Percentiles rank a stretch among this genome's conserved stretches.
Evolutionary conservation across 2,888 invertebrate species (phyloP).

Genomic region (Neelides folsomi): DNA sequence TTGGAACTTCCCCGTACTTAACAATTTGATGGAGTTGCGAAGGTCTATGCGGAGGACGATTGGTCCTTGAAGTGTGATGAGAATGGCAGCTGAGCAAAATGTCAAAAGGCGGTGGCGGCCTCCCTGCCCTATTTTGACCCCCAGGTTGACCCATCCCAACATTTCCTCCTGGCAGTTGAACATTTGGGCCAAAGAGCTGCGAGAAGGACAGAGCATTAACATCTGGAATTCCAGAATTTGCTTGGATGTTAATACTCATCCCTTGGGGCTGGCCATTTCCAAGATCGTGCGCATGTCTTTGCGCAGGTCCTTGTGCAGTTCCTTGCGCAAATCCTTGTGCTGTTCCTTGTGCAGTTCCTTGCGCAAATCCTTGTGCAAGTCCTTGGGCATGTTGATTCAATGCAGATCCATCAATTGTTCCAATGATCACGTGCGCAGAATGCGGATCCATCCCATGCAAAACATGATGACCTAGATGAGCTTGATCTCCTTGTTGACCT

Average conservation of each 20-base stretch:
- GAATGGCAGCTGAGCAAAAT: constrained; percentile 23
- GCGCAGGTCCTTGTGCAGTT: too few species aligned
- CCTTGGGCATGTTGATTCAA: too few species aligned
- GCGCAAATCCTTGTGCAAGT: too few species aligned
- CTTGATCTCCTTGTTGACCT: not conserved
- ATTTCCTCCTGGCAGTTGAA: not conserved
- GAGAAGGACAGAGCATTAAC: too few species aligned
- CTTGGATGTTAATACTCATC: not conserved
- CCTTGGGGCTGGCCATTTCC: not conserved
- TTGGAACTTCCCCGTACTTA: constrained; percentile 5
- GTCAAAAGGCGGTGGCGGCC: constrained; percentile 23
- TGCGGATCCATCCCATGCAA: not conserved
- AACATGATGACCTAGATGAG: not conserved
- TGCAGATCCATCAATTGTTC: too few species aligned
- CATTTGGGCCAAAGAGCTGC: not conserved
- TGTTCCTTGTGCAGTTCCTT: too few species aligned
- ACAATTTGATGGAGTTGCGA: constrained; percentile 17
- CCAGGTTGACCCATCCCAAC: not conserved
- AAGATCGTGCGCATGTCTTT: too few species aligned
- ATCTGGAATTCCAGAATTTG: not conserved
- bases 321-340: too few species aligned
- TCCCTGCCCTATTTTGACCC: constrained; percentile 15
- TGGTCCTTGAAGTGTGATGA: constrained; percentile 15
- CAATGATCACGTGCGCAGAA: too few species aligned
- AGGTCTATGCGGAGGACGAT: constrained; percentile 13